Conservation (phyloP, 2,797 vertebrate species). For the Megalops cyprinoides region DNA sequence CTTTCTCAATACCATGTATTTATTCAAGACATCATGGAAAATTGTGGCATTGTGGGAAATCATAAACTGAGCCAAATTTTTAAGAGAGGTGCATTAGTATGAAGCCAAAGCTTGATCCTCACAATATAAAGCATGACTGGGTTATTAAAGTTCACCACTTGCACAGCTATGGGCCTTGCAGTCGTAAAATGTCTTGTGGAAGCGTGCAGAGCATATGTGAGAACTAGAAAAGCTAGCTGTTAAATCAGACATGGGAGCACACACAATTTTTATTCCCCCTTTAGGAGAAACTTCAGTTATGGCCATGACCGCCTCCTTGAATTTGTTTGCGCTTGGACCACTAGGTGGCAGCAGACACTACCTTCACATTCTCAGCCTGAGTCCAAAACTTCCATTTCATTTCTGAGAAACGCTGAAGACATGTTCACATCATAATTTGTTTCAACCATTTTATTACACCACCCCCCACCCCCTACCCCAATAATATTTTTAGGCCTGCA, state of each 20-base stretch:
- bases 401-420: neutral
- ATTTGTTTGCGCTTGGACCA: neutral
- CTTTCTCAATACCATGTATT: too few relatives aligned
- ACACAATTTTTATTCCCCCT: neutral
- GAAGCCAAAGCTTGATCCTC: neutral
- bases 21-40: too few relatives aligned
- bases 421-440: neutral
- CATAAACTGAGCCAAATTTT: neutral
- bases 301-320: neutral
- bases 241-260: neutral
- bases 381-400: neutral
- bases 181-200: neutral
- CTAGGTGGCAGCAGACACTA: neutral
- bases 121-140: neutral
- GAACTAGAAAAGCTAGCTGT: neutral
- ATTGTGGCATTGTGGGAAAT: neutral
- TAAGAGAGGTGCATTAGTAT: neutral
- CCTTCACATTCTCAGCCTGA: neutral
- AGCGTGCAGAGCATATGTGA: neutral
- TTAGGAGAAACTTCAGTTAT: neutral
- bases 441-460: neutral
- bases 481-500: neutral
- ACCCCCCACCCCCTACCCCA: neutral
- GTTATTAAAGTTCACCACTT: slow-evolving; percentile 5
- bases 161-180: neutral